Base-by-base conservation (phyloP, 1,140 invertebrate species). In the Nasonia vitripennis region DNA sequence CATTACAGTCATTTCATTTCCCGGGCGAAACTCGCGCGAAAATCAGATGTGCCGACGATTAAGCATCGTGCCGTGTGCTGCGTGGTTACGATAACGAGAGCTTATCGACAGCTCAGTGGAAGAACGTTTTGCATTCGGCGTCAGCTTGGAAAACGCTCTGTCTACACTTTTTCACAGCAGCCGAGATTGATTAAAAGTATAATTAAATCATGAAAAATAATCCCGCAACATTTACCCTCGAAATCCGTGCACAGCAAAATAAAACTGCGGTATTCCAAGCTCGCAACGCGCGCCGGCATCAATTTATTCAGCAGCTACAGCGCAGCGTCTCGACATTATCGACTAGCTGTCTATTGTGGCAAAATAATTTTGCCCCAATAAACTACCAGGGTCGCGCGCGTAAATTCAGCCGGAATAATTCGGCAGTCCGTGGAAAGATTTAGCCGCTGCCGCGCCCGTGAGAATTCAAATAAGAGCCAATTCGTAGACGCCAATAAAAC, bases 401-500 rank as follows among this genome's bases (percentile, higher is more conserved):
- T 84, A 51, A 84, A 78, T 78, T 68, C 62, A 51, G 55, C 14
- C 34, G 0, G 82, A 84, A 78, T 78, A 78, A 71, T 84, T 78
- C 34, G 4, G 41, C 20, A n/a, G 37, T 71, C 48, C 51, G 73
- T 17, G 45, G 23, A 12, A 55, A 74, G 71, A 23, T 75, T 75
- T 67, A 78, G 74, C 73, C 34, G 37, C 5, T 45, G 75, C 23
- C 20, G 62, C 34, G 34, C 34, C 17, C 55, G 55, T 34, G 74
- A 77, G 84, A 81, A 81, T 81, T 86, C 79, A 81, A 86, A 81
- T 81, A 81, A 81, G 79, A 86, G 70, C 79, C 79, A 68, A 81
- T 81, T 79, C 74, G 71, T 27, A 82, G 62, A 78, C 41, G 51
- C 68, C 80, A 73, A 86, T 86, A 86, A 86, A 86, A 82, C 75